Evolutionary conservation across 2,113 vertebrate genomes (phyloP), one percentile per base, ranked within the genome.

Genomic region (Mus pahari): DNA sequence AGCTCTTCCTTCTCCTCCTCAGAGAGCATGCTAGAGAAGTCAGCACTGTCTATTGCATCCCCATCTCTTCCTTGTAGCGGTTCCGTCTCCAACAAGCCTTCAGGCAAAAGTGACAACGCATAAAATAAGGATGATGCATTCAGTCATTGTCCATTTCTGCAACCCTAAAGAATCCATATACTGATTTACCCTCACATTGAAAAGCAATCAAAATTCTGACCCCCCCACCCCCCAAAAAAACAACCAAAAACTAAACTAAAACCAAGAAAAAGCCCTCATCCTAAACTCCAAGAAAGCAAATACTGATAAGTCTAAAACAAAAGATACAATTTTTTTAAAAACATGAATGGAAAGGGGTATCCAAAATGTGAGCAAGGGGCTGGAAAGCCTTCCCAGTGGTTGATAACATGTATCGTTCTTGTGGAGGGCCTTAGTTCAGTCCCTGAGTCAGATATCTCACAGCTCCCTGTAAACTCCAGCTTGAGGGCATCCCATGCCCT

Each of bases 1-100:
- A 99, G 98, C 96, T 99, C 99, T 96, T 99, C 99, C 97, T 98
- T 98, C 97, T 99, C 99, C 98, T 99, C 99, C 89, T 99, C 99
- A 5, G 99, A 99, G 97, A 99, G 97, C 91, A 97, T 97, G 97
- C 83, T 98, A 97, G 96, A 98, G 95, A 99, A 98, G 97, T 99
- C 99, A 96, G 99, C 98, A 45, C 99, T 99, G 81, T 99, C 98
- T 95, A 98, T 98, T 14, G 98, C 82, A 20, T 99, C 99, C 97
- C 99, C 99, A 92, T 99, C 99, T 82, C 98, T 98, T 98, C 99
- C 99, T 64, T 98, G 98, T 31, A 99, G 91, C 0, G 99, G 98
- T 92, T 99, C 99, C 0, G 99, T 98, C 98, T 99, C 99, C 98
- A 99, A 91, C 20, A 99, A 99, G 97, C 99, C 99, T 99, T 96